phyloP scores from a whole-genome alignment of 2,888 invertebrate genomes.

The Pachliopta kotzebuea region DNA sequence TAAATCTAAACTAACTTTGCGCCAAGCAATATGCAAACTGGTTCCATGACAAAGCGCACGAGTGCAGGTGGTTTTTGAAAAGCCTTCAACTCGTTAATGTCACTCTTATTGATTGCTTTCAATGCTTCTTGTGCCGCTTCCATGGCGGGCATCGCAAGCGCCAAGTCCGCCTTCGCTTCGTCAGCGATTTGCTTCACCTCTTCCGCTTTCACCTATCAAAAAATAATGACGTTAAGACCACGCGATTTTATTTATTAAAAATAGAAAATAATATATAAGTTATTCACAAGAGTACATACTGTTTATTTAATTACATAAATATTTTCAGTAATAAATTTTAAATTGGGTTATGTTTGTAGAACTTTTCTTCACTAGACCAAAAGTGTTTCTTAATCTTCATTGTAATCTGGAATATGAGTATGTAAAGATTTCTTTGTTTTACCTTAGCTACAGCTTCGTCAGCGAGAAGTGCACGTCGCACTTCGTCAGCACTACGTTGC shows the following conservation, averaged over 20 bases:
- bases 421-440: too few species aligned
- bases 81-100: slow-evolving; percentile 93
- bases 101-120: slow-evolving; percentile 92
- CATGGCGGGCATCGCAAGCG: slow-evolving; percentile 84
- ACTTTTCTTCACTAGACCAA: too few species aligned
- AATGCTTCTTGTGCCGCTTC: slow-evolving; percentile 92
- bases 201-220: slow-evolving; percentile 86
- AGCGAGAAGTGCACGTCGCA: slow-evolving; percentile 87
- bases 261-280: too few species aligned
- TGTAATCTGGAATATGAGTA: too few species aligned
- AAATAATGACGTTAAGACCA: not conserved
- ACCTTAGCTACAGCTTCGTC: slow-evolving; percentile 93
- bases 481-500: slow-evolving; percentile 90
- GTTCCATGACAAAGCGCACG: slow-evolving; percentile 95
- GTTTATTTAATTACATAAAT: too few species aligned
- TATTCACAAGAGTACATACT: too few species aligned
- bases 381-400: too few species aligned
- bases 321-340: too few species aligned
- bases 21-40: slow-evolving; percentile 91
- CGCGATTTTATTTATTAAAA: too few species aligned
- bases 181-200: slow-evolving; percentile 92
- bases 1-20: slow-evolving; percentile 84
- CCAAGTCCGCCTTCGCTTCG: slow-evolving; percentile 93
- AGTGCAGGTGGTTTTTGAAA: slow-evolving; percentile 93
- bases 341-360: too few species aligned